A percentile compares a stretch with the other conserved stretches of the same genome.
Evolutionary conservation across 1,140 invertebrate species (phyloP).

Genomic region (Metopolophium dirhodum): DNA sequence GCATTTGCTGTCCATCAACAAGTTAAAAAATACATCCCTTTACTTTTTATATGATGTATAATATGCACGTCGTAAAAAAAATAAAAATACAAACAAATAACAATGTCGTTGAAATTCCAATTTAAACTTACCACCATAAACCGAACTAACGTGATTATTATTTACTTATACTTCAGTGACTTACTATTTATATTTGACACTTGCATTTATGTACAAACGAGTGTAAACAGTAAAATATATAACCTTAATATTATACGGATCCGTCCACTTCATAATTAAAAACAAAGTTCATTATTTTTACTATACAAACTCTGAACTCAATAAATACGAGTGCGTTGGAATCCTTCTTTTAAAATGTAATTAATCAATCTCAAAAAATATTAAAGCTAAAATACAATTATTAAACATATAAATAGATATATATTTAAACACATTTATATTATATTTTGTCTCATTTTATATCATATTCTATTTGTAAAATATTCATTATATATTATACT

Average conservation of each 20-base stretch:
- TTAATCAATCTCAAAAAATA: not conserved
- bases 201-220: not conserved
- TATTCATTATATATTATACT: not conserved
- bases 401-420: not conserved
- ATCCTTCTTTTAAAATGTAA: not conserved
- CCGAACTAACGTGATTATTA: not conserved
- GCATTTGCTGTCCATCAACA: not conserved
- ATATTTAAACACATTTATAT: not conserved
- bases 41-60: not conserved
- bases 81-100: not conserved
- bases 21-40: not conserved
- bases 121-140: not conserved
- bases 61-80: not conserved
- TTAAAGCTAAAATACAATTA: not conserved
- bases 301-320: not conserved
- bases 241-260: not conserved
- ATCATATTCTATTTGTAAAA: not conserved
- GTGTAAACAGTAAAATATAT: too few relatives aligned
- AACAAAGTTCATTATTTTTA: not conserved
- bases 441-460: not conserved
- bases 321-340: not conserved
- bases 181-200: not conserved
- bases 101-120: not conserved
- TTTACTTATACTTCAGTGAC: not conserved
- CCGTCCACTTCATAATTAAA: constrained; percentile 31